Base-by-base conservation (phyloP, 2,113 vertebrate genomes). In the Alexandromys fortis region DNA sequence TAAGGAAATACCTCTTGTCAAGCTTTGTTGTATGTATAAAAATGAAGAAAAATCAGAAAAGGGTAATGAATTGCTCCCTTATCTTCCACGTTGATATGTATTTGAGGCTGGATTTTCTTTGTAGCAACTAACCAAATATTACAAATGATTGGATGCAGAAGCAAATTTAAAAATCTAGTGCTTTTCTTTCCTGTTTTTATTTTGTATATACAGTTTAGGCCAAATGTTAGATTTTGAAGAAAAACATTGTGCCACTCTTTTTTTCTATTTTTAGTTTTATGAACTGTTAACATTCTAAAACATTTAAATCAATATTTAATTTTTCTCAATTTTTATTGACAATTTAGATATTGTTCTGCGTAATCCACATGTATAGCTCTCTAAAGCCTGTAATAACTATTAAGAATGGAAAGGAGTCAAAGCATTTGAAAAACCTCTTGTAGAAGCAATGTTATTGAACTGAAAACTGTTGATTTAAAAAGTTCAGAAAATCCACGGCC, bases 21-120 rank as follows among this genome's bases (percentile, higher is more conserved):
- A 90, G 16, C 92, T 93, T 94, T 90, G 65, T 92, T 81, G 24
- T 42, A 19, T 85, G 42, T 28, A 42, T 85, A 52, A 75, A 87
- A 92, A 81, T 86, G 76, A 14, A 49, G 28, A 35, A 78, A 38
- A 7, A 73, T 67, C 10, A 83, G 38, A 73, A 92, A 7, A 14
- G 0, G 33, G 30, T 16, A 47, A 70, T 92, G 86, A 94, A 72
- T 86, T 77, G 1, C 2, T 52, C 38, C 17, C 75, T 8, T 19
- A 10, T 81, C 86, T 91, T 89, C 26, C 42, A 90, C 89, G 47
- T 68, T 93, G 21, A 22, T 95, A 30, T 38, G 19, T 78, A 0
- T 75, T 8, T 85, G 42, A 90, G 22, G 4, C 12, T 86, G n/a
- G 14, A 70, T 63, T 93, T 88, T 78, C 42, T 87, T 77, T 30